Evolutionary conservation across 2,797 vertebrate genomes (phyloP).

Genomic region (Gambusia yucatana): DNA sequence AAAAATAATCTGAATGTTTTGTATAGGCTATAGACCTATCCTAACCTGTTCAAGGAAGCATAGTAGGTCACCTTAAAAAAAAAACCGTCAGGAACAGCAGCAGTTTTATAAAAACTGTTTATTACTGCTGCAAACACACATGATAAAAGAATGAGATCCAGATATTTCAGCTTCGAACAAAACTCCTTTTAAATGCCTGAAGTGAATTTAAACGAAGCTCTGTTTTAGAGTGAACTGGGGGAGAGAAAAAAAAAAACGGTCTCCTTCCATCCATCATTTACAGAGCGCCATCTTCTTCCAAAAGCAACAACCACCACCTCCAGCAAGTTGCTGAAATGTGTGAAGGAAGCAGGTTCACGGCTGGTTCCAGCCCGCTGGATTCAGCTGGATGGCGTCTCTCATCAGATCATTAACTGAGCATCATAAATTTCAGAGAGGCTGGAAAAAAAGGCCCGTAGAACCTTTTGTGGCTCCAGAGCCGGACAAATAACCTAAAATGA

Average conservation of each 20-base stretch:
- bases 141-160: not conserved
- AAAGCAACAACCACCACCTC: conserved; percentile 28
- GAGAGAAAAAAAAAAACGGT: not conserved
- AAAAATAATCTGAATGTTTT: too few relatives aligned
- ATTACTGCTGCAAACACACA: not conserved
- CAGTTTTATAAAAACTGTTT: not conserved
- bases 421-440: conserved; percentile 12
- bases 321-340: conserved; percentile 13
- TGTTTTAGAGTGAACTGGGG: not conserved
- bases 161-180: not conserved
- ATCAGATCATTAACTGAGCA: conserved; percentile 13
- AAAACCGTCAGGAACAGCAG: not conserved
- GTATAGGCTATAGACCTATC: too few relatives aligned
- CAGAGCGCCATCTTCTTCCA: conserved; percentile 27
- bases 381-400: conserved; percentile 9
- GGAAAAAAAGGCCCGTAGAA: not conserved
- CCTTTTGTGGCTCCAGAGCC: not conserved
- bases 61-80: too few relatives aligned
- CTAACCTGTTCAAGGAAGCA: too few relatives aligned
- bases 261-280: conserved; percentile 47
- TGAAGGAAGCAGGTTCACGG: conserved; percentile 11
- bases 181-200: not conserved
- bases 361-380: conserved; percentile 18
- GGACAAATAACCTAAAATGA: conserved; percentile 4
- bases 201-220: not conserved